These are phyloP conservation scores for Carassius carassius DNA, from an alignment of 2,113 vertebrate genomes.

Conservation along the genomic window DNA sequence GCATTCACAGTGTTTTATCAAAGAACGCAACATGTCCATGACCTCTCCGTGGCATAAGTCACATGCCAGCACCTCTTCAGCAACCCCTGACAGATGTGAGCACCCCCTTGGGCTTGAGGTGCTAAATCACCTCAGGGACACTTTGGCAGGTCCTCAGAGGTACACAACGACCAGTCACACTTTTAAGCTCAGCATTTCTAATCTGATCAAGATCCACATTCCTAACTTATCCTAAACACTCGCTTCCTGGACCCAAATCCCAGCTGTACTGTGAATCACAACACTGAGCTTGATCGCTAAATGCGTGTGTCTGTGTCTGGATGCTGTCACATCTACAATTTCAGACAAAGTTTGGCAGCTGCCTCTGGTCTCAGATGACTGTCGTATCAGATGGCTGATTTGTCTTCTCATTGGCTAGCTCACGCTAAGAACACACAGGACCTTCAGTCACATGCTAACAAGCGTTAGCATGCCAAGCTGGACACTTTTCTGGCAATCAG, in stretches of 20 bases:
- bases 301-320: not conserved
- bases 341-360: constrained; percentile 45
- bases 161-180: constrained; percentile 16
- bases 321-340: constrained; percentile 35
- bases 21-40: constrained; percentile 20
- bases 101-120: not conserved
- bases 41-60: constrained; percentile 25
- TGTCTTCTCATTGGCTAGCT: constrained; percentile 41
- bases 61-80: constrained; percentile 19
- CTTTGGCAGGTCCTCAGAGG: constrained; percentile 36
- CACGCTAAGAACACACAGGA: constrained; percentile 30
- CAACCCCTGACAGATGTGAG: constrained; percentile 21
- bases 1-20: constrained; percentile 15
- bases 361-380: constrained; percentile 28
- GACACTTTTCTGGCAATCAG: constrained; percentile 64
- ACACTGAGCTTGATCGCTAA: constrained; percentile 53
- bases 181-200: constrained; percentile 53
- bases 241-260: not conserved
- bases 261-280: constrained; percentile 53
- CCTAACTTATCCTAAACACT: constrained; percentile 36
- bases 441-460: constrained; percentile 73
- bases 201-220: constrained; percentile 53
- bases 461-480: constrained; percentile 67
- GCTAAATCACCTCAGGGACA: constrained; percentile 30
- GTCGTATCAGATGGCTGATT: constrained; percentile 21